These are phyloP conservation scores for zebrafish (Danio rerio) DNA, from an alignment of 2,113 vertebrate genomes.

Conservation along the genomic window GRCz12tu NC_133182.1:15630001-15630500, in stretches of 20 bases:
- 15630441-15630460: too few species aligned
- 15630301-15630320: constrained; percentile 3
- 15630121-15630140: background rate
- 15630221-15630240: background rate
- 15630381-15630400: too few species aligned
- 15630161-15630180: background rate
- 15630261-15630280: background rate
- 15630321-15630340: background rate
- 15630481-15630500: too few species aligned
- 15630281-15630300: constrained; percentile 20
- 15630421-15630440: too few species aligned
- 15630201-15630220: constrained; percentile 3
- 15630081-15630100: too few species aligned
- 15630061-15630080: too few species aligned
- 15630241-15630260: constrained; percentile 13
- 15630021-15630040: too few species aligned
- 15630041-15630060: too few species aligned
- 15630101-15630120: too few species aligned
- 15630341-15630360: background rate
- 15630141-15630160: background rate
- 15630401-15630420: too few species aligned
- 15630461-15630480: too few species aligned
- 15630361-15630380: background rate
- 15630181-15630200: background rate
- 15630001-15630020: too few species aligned